A percentile compares a stretch with the other conserved stretches of the same genome.
These are phyloP conservation scores for Ormyrus nitidulus DNA, from an alignment of 2,888 invertebrate genomes.

Conservation along the genomic window DNA sequence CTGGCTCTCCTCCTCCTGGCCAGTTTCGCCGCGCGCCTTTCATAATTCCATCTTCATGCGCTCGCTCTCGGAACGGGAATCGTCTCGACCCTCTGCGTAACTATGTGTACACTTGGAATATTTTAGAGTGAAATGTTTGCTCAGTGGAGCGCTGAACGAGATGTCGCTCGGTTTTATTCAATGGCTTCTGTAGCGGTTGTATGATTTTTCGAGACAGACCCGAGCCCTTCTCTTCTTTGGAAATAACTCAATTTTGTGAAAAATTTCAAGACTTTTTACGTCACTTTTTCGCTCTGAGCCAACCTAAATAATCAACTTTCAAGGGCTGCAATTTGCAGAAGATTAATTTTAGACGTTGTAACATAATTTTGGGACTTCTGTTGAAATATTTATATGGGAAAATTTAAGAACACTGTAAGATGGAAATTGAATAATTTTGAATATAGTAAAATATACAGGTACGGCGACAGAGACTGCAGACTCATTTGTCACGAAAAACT, in stretches of 20 bases:
- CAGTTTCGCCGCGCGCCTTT: conserved; percentile 50
- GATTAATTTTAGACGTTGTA: too few relatives aligned
- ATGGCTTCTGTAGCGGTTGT: background rate
- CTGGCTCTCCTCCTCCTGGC: conserved; percentile 17
- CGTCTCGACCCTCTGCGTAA: background rate
- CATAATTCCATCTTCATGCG: conserved; percentile 53
- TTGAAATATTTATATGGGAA: too few relatives aligned
- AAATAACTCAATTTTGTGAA: too few relatives aligned
- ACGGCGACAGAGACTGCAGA: background rate
- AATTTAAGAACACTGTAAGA: too few relatives aligned
- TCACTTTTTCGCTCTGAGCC: too few relatives aligned
- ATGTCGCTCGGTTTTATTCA: background rate
- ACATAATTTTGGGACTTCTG: too few relatives aligned
- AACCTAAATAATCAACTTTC: background rate
- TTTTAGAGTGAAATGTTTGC: background rate
- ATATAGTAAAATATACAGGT: too few relatives aligned
- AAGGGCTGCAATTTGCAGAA: background rate
- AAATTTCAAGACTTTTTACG: too few relatives aligned
- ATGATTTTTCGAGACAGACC: too few relatives aligned
- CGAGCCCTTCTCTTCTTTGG: too few relatives aligned
- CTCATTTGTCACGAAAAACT: conserved; percentile 42
- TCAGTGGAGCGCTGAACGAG: background rate
- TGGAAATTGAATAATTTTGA: too few relatives aligned
- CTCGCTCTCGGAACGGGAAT: background rate
- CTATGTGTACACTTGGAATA: conserved; percentile 22